Percentiles rank a stretch among this genome's conserved stretches.
Evolutionary conservation across 2,888 invertebrate genomes (phyloP).

Genomic region (Onchidella celtica): DNA sequence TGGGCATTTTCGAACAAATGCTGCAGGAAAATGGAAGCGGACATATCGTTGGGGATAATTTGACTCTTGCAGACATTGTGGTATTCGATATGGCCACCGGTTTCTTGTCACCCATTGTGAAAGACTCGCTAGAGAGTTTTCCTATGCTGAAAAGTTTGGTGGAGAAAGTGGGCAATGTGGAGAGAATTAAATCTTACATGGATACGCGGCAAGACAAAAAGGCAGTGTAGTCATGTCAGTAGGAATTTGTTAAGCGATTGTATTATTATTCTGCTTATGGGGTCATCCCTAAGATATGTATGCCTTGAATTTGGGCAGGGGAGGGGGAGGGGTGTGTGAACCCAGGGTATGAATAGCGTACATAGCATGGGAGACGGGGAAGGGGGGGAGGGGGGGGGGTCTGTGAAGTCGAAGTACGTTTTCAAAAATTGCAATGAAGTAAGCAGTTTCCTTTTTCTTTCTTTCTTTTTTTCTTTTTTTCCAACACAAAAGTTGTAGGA

Average conservation of each 20-base stretch:
- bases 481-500: no score
- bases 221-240: no score
- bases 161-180: neutral
- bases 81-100: conserved; percentile 32
- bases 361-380: no score
- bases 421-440: no score
- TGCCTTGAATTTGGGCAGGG: neutral
- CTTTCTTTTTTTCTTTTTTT: no score
- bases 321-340: neutral
- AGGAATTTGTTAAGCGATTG: no score
- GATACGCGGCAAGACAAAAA: no score
- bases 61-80: conserved; percentile 19
- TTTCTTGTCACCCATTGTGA: neutral
- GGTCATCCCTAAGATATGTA: neutral
- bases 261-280: neutral
- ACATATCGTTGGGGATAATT: conserved; percentile 8
- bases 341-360: neutral
- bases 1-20: conserved; percentile 27
- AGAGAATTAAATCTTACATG: conserved; percentile 19
- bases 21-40: conserved; percentile 21
- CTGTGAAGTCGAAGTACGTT: no score
- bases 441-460: no score
- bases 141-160: conserved; percentile 22
- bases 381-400: no score
- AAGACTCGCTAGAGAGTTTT: conserved; percentile 15